A percentile compares a stretch with the other conserved stretches of the same genome.
Evolutionary conservation across 2,888 invertebrate species (phyloP).

Genomic region (Xestoiulus laeticollis): DNA sequence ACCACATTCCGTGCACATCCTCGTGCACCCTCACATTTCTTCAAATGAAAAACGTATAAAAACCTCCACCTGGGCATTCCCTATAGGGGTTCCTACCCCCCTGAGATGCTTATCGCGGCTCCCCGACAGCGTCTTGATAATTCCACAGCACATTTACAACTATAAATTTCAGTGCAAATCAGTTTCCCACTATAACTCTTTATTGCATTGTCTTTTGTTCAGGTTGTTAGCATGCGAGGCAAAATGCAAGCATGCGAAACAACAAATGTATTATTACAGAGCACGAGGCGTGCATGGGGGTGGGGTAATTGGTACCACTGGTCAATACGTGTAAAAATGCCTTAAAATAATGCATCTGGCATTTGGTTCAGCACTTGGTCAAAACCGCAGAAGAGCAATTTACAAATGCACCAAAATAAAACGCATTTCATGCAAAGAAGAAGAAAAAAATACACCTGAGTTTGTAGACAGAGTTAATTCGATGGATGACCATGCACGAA

Average conservation of each 20-base stretch:
- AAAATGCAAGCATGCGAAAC: conserved; percentile 9
- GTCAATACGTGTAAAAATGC: conserved; percentile 9
- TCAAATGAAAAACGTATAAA: background rate
- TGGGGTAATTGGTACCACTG: conserved; percentile 1
- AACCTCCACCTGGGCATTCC: background rate
- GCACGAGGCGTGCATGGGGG: background rate
- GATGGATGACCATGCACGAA: background rate
- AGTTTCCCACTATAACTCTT: conserved; percentile 1
- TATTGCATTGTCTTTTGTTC: conserved; percentile 9
- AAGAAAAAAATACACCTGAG: background rate
- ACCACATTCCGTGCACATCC: conserved; percentile 15
- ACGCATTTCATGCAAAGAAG: background rate
- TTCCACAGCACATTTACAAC: conserved; percentile 9
- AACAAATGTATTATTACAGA: conserved; percentile 1
- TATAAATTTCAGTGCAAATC: conserved; percentile 1
- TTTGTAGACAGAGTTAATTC: background rate
- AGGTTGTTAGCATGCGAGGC: conserved; percentile 1
- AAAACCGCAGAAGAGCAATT: background rate
- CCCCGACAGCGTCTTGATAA: background rate
- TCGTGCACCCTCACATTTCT: conserved; percentile 16
- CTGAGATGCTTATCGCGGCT: background rate
- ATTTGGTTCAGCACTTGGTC: background rate
- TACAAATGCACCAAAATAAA: background rate
- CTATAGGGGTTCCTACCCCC: conserved; percentile 9
- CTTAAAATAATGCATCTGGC: background rate